These are phyloP conservation scores for Porites lutea DNA, from an alignment of 64 coral and sea anemone genomes.

Conservation along the genomic window DNA sequence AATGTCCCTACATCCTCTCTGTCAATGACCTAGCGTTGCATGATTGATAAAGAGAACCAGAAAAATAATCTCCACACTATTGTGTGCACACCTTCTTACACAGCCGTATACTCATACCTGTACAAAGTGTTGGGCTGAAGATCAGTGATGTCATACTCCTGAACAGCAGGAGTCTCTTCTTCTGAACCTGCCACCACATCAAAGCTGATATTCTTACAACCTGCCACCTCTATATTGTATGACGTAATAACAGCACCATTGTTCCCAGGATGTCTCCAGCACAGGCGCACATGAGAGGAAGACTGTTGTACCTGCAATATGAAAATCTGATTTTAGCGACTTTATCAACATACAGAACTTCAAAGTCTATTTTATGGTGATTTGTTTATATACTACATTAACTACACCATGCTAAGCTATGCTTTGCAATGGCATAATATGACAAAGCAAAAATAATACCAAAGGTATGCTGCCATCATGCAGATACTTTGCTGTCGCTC, in stretches of 20 bases:
- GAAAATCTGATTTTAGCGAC: background rate
- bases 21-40: too few species aligned
- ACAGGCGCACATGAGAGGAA: conserved; percentile 72
- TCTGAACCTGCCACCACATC: conserved; percentile 47
- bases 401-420: background rate
- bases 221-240: conserved; percentile 90
- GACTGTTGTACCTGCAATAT: conserved; percentile 74
- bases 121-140: conserved; percentile 87
- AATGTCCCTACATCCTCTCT: too few species aligned
- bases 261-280: conserved; percentile 83
- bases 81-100: background rate
- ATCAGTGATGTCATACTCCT: conserved; percentile 80
- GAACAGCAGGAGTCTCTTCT: conserved; percentile 41
- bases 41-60: too few species aligned
- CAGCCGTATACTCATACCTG: conserved; percentile 49
- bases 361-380: too few species aligned
- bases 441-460: background rate
- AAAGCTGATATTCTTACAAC: conserved; percentile 83
- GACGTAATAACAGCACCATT: conserved; percentile 90
- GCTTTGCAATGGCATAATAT: background rate
- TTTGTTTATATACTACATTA: background rate
- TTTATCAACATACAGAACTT: background rate
- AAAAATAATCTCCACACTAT: too few species aligned
- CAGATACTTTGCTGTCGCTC: background rate
- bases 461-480: background rate